Conservation (phyloP, 1,140 invertebrate genomes). For the Drosophila ficusphila region DNA sequence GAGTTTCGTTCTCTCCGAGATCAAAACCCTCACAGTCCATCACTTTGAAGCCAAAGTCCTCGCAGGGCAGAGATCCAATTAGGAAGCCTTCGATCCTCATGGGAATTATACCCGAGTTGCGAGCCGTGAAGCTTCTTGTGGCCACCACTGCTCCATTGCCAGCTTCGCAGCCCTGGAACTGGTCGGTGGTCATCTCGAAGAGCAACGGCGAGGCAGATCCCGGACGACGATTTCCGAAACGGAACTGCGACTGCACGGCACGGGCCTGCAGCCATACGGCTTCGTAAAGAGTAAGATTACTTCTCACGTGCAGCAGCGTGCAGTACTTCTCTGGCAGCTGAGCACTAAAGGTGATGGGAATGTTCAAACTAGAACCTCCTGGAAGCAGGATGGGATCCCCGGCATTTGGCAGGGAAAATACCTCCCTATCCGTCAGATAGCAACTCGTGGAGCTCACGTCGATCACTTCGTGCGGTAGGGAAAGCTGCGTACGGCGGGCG, state of each 20-base stretch:
- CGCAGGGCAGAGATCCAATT: constrained; percentile 90
- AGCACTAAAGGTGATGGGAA: constrained; percentile 83
- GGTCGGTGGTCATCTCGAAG: constrained; percentile 94
- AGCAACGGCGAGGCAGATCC: constrained; percentile 89
- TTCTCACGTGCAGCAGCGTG: constrained; percentile 86
- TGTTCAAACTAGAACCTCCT: constrained; percentile 72
- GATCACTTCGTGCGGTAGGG: constrained; percentile 76
- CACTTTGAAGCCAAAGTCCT: constrained; percentile 94
- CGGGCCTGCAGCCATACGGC: constrained; percentile 91
- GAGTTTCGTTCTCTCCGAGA: constrained; percentile 92
- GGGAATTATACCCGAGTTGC: constrained; percentile 94
- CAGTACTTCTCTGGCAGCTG: constrained; percentile 79
- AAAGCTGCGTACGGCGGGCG: constrained; percentile 61
- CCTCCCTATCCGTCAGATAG: constrained; percentile 64
- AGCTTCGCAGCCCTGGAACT: constrained; percentile 90
- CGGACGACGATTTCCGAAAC: constrained; percentile 95
- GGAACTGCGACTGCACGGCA: constrained; percentile 93
- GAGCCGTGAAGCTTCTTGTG: constrained; percentile 93
- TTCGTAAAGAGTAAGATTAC: constrained; percentile 97
- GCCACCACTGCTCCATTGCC: constrained; percentile 16
- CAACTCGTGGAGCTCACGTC: constrained; percentile 64
- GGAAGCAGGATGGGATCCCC: constrained; percentile 52
- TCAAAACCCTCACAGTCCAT: constrained; percentile 93
- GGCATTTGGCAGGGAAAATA: constrained; percentile 67
- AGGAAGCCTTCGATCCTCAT: constrained; percentile 91